Percentiles rank a stretch among this genome's conserved stretches.
Conservation (phyloP, 2,797 vertebrate species). For the Poecilia gillii region DNA sequence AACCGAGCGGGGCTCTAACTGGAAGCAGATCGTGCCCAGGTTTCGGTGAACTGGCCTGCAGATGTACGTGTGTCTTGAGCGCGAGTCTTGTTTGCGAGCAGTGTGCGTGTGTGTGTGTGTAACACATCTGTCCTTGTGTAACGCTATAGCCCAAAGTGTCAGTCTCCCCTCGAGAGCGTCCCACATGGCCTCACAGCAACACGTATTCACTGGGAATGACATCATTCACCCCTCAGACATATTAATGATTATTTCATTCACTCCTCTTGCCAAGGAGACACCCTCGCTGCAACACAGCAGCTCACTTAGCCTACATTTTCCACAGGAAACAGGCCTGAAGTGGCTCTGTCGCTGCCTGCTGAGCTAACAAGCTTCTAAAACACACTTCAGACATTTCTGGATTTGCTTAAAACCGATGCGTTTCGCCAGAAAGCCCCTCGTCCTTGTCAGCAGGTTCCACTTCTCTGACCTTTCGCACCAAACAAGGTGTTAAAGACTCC, state of each 20-base stretch:
- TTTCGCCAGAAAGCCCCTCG: slow-evolving; percentile 14
- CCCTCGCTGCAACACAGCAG: slow-evolving; percentile 41
- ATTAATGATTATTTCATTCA: slow-evolving; percentile 70
- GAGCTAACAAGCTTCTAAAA: slow-evolving; percentile 31
- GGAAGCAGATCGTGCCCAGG: slow-evolving; percentile 74
- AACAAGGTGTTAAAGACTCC: slow-evolving; percentile 56
- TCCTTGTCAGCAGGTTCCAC: slow-evolving; percentile 25
- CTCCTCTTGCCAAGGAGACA: slow-evolving; percentile 57
- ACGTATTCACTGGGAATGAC: slow-evolving; percentile 60
- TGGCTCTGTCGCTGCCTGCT: slow-evolving; percentile 19
- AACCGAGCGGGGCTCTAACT: slow-evolving; percentile 74
- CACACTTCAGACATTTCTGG: slow-evolving; percentile 24
- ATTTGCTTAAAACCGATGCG: slow-evolving; percentile 22
- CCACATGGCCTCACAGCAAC: slow-evolving; percentile 32
- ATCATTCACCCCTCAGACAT: slow-evolving; percentile 69
- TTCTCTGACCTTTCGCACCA: slow-evolving; percentile 41
- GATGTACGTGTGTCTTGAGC: slow-evolving; percentile 32
- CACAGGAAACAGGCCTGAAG: slow-evolving; percentile 51
- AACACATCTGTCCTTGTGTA: slow-evolving; percentile 45
- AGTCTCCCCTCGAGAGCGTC: slow-evolving; percentile 29
- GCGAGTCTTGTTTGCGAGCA: too few relatives aligned
- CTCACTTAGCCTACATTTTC: slow-evolving; percentile 56
- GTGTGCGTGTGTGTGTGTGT: slow-evolving; percentile 5
- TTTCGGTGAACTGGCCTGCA: slow-evolving; percentile 41
- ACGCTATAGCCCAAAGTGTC: slow-evolving; percentile 48